Evolutionary conservation across 2,888 invertebrate genomes (phyloP), one percentile per base, ranked within the genome.

Genomic region (Lepidocyrtinus sp.): DNA sequence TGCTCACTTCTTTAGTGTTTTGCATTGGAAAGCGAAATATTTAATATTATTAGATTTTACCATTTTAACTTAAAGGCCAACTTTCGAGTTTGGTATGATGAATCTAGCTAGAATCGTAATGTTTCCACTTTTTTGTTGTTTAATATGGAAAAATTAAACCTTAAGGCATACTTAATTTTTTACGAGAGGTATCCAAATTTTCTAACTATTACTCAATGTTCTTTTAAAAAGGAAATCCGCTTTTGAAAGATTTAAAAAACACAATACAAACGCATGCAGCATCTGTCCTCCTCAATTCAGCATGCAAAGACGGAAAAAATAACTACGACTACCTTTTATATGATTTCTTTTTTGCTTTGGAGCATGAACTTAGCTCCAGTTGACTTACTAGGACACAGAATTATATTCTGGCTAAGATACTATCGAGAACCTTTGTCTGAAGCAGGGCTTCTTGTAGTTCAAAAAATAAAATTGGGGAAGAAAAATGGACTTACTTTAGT

Each of bases 401-500:
- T 36, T 12, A 36, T 12, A 36, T 7, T 36, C 36, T 7, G 36
- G 36, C 5, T 12, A 5, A 36, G 12, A 12, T 36, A 36, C 36
- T 12, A 36, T 21, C 1, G n/a, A 55, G 19, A 9, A 55, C n/a
- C n/a, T 55, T 55, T 55, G 9, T 19, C 59, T 55, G 59, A 15
- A 55, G 12, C 5, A 36, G 12, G 5, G 5, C 12, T 36, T 36
- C 12, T 5, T 36, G 12, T 36, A 7, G 5, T 36, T 36, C 12
- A 36, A 7, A 36, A 36, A 36, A 36, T 36, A 7, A 12, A 36
- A 36, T 7, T 7, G 36, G 59, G 22, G 22, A 67, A 45, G 19
- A 9, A n/a, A 36, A 36, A 17, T 27, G 24, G 15, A 75, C 71
- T 76, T 50, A 82, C 83, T 67, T 80, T 36, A 75, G 84, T 2